Base-by-base conservation (phyloP, 37 sponge, comb jelly and placozoan species). In the Lycopodina hypogea region DNA sequence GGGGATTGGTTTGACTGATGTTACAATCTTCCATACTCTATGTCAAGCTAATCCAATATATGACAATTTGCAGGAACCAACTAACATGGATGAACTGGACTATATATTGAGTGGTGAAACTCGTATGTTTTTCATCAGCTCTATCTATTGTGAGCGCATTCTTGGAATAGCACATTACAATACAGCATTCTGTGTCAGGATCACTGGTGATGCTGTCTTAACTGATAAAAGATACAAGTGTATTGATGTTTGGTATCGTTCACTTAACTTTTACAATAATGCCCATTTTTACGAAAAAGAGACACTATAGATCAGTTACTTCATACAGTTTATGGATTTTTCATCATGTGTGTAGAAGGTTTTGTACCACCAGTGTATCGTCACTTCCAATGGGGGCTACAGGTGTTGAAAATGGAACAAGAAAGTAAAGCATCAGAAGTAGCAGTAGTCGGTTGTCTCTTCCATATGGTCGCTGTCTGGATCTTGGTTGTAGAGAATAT, bases 281-380 rank as follows among this genome's bases (percentile, higher is more conserved):
- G 88, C 88, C 0, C 68, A 90, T 34, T 80, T 94, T 0, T 94
- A 90, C 64, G 94, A 94, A 53, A 81, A 90, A 12, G 88, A 94
- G 61, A 87, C 30, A 83, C 79, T 14, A 84, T 87, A 53, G 94
- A 94, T 45, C 73, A 93, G 42, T 68, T 94, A 14, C 66, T 94
- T 21, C 87, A 87, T 71, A 63, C 88, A 1, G 57, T 87, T 0
- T 51, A 87, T 55, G 91, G 91, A 2, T 90, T 94, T 39, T 74
- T 60, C 34, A 81, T 81, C 67, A 94, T 94, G 94, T 32, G 72
- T 33, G 51, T 55, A 0, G 42, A 76, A 66, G 53, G 59, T 8
- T 94, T 77, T 69, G 42, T 65, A 35, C 88, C 94, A 35, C 74
- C 42, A 12, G 68, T 94, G 3, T 42, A 69, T 21, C 88, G 81